Percentiles rank a stretch among this genome's conserved stretches.
Evolutionary conservation across 2,113 vertebrate genomes (phyloP).

Genomic region (Copsychus sechellarum): DNA sequence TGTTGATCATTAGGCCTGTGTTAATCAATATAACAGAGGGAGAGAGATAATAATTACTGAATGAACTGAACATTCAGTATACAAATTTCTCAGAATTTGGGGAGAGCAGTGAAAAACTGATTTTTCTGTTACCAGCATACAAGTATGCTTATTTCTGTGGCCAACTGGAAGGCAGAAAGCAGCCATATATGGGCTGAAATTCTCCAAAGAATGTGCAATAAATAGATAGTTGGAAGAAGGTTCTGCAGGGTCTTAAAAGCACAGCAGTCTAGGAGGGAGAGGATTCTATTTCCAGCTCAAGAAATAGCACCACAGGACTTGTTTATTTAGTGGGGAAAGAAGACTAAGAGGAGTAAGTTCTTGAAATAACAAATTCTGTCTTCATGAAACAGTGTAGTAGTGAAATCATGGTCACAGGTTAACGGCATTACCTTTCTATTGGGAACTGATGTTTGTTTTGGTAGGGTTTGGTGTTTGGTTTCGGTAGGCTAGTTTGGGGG

Average conservation of each 20-base stretch:
- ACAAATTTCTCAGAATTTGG: background rate
- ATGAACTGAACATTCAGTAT: background rate
- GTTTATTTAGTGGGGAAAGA: background rate
- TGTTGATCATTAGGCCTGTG: background rate
- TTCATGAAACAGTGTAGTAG: rapidly evolving
- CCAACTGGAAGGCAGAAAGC: background rate
- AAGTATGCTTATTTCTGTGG: slow-evolving; percentile 1
- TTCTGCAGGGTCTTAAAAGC: background rate
- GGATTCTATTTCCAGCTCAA: background rate
- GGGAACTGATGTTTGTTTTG: background rate
- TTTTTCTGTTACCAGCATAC: background rate
- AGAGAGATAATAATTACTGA: background rate
- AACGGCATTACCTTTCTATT: background rate
- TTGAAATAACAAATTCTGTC: background rate
- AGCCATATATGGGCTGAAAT: slow-evolving; percentile 35
- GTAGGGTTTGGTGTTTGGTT: background rate
- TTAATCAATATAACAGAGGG: background rate
- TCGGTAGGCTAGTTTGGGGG: background rate
- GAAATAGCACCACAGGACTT: background rate
- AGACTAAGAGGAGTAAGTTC: background rate
- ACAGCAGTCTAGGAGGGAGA: background rate
- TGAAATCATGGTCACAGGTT: background rate
- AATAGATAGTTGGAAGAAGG: slow-evolving; percentile 14
- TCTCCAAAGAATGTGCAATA: slow-evolving; percentile 23
- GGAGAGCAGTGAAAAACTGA: background rate